Conservation (phyloP, 2,888 invertebrate genomes). For the Alviniconcha strummeri region DNA sequence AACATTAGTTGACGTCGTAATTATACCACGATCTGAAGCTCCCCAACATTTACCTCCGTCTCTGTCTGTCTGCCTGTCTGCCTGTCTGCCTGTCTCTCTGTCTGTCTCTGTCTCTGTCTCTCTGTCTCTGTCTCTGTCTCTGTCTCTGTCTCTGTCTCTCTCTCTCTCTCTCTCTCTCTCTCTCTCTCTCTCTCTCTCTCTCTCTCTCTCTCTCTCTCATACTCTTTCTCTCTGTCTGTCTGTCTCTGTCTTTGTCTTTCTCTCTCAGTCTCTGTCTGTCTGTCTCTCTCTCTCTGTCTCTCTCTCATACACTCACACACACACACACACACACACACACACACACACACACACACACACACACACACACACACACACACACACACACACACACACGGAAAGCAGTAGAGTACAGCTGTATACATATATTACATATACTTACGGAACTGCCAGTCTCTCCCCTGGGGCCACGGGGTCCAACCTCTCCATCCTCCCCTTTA, state of each 20-base stretch:
- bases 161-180: background rate
- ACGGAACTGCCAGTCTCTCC: slow-evolving; percentile 61
- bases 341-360: background rate
- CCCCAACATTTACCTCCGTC: too few species aligned
- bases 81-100: background rate
- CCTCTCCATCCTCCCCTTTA: slow-evolving; percentile 56
- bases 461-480: slow-evolving; percentile 54
- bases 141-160: background rate
- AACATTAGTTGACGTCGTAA: too few species aligned
- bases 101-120: background rate
- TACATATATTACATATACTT: slow-evolving; percentile 26
- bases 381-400: background rate
- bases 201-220: background rate
- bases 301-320: background rate
- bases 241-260: background rate
- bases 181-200: background rate
- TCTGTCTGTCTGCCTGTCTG: background rate
- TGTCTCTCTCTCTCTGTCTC: background rate
- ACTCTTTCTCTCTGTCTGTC: background rate
- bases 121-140: background rate
- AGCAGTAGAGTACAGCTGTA: too few species aligned
- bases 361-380: slow-evolving; percentile 6
- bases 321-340: background rate
- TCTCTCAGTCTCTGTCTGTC: background rate
- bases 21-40: too few species aligned